Conservation (phyloP, 2,113 vertebrate species). For the Oreochromis tanganicae region DNA sequence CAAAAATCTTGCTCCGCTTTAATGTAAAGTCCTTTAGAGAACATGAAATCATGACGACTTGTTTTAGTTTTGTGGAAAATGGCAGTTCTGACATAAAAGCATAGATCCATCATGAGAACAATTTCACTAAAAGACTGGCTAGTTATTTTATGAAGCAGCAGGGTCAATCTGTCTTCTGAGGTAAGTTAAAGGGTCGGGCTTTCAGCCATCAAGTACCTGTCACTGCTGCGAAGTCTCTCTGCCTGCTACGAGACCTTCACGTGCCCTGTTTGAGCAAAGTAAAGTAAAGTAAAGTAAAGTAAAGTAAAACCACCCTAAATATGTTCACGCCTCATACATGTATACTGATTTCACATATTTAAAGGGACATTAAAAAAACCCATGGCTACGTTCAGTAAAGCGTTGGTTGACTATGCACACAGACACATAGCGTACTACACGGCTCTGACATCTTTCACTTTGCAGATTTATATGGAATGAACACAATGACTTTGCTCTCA, state of each 20-base stretch:
- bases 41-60: neutral
- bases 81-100: slow-evolving; percentile 60
- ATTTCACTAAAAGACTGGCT: slow-evolving; percentile 66
- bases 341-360: neutral
- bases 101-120: slow-evolving; percentile 62
- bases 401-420: neutral
- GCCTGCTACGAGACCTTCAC: neutral
- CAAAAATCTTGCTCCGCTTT: neutral
- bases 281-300: neutral
- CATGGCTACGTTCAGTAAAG: neutral
- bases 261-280: neutral
- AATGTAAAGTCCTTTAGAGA: slow-evolving; percentile 4
- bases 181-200: slow-evolving; percentile 51
- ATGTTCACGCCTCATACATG: neutral
- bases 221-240: neutral
- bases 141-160: slow-evolving; percentile 48
- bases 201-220: neutral
- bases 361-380: neutral
- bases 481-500: slow-evolving; percentile 34
- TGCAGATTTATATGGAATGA: slow-evolving; percentile 39
- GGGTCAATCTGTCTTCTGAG: slow-evolving; percentile 67
- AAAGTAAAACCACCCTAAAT: neutral
- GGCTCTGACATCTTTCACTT: slow-evolving; percentile 6
- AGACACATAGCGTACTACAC: neutral
- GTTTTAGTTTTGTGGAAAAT: slow-evolving; percentile 43